These are phyloP conservation scores for Labrus mixtus DNA, from an alignment of 2,113 vertebrate species.

Conservation along the genomic window DNA sequence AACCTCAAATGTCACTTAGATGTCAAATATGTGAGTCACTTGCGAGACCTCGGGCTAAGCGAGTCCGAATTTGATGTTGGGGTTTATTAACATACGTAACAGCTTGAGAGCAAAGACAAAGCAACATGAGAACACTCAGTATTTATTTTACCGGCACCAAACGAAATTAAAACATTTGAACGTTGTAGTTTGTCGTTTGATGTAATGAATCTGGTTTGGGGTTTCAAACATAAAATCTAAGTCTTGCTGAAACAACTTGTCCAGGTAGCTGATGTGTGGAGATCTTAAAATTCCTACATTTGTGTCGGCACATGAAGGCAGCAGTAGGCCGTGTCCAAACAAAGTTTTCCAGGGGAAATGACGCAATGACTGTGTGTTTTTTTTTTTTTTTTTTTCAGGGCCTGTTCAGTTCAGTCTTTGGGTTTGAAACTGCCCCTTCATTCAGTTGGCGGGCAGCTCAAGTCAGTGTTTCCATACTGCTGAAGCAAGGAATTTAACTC, in stretches of 20 bases:
- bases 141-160: no score
- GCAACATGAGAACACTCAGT: no score
- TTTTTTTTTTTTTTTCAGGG: constrained; percentile 14
- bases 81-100: background rate
- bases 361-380: constrained; percentile 62
- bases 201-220: no score
- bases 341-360: constrained; percentile 75
- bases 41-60: background rate
- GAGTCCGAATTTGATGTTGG: background rate
- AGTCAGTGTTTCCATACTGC: constrained; percentile 60
- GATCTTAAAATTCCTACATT: background rate
- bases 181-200: no score
- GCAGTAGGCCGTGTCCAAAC: constrained; percentile 40
- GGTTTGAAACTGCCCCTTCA: background rate
- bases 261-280: accelerated
- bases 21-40: background rate
- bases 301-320: constrained; percentile 36
- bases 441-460: constrained; percentile 45
- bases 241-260: background rate
- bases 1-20: background rate
- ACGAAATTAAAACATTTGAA: no score
- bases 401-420: constrained; percentile 14
- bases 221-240: no score
- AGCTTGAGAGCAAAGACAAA: no score
- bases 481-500: constrained; percentile 50